These are phyloP conservation scores for Hypomecis atomaria DNA, from an alignment of 2,888 invertebrate genomes.

Conservation along the genomic window DNA sequence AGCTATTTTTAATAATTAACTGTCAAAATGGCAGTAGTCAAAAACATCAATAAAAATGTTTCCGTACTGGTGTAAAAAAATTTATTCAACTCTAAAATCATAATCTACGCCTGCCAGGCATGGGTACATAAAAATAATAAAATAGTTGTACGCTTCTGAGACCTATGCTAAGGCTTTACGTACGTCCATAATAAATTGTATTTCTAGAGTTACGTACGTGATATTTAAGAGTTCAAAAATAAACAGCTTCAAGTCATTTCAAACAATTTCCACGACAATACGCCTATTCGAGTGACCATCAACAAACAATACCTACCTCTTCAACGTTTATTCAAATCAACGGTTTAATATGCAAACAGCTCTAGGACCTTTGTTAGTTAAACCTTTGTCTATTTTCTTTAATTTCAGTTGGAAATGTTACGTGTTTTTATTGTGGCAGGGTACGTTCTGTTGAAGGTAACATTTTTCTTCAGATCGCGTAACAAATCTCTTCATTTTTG, in stretches of 20 bases:
- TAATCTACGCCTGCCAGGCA: too few species aligned
- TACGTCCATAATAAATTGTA: too few species aligned
- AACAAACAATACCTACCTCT: constrained; percentile 14
- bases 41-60: too few species aligned
- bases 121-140: too few species aligned
- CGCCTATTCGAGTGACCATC: constrained; percentile 18
- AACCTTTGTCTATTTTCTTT: constrained; percentile 1
- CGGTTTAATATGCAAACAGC: constrained; percentile 15
- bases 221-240: not conserved
- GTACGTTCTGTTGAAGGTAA: not conserved
- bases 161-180: too few species aligned
- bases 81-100: too few species aligned
- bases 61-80: too few species aligned
- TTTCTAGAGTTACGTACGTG: not conserved
- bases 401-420: not conserved
- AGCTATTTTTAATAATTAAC: too few species aligned
- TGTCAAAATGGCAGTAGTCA: too few species aligned
- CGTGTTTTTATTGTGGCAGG: not conserved
- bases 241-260: constrained; percentile 6
- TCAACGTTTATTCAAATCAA: constrained; percentile 13
- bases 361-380: constrained; percentile 5
- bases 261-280: constrained; percentile 13
- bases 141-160: too few species aligned
- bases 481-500: constrained; percentile 13
- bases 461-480: constrained; percentile 1